Evolutionary conservation across 1,140 invertebrate genomes (phyloP), one percentile per base, ranked within the genome.

Genomic region (Trialeurodes vaporariorum): DNA sequence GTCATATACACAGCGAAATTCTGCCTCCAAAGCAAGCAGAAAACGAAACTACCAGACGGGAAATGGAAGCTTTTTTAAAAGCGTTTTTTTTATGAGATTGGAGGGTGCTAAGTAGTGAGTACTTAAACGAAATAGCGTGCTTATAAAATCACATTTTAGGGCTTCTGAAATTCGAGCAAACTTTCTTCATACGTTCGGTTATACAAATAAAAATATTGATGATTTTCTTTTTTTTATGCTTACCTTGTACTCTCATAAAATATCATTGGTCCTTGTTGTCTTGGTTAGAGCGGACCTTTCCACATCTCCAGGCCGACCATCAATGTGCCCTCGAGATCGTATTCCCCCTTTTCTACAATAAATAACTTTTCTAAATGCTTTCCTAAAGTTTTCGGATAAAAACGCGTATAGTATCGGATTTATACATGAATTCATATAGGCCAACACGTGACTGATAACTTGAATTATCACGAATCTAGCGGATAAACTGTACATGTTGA

Each of bases 371-470:
- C 85, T 80, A 75, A 93, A 93, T 1, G 89, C 90, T 71, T 91
- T 87, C 40, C 90, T 83, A 79, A 94, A 94, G 77, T 92, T 92
- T 69, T 93, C 90, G 1, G 90, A 92, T 0, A 93, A 81, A 75
- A 93, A 93, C 0, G 93, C 94, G 79, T 98, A 98, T n/a, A 98
- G 83, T 68, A 98, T 91, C 0, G 95, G 95, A 77, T 98, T 97
- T 68, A 97, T 88, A 75, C 94, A 96, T 70, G 91, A 93, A 80
- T 96, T 97, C 77, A 90, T 92, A 79, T 98, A 98, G 1, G 94
- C 94, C 64, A 97, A 78, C n/a, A 95, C 90, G 74, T 96, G 92
- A 9, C 91, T 87, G 2, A 86, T 85, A 69, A 95, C 92, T 78
- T 94, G 91, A 2, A 88, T 79, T 22, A 90, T 84, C 72, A 92